Conservation (phyloP, 1,140 invertebrate genomes). For the Zeugodacus cucurbitae region DNA sequence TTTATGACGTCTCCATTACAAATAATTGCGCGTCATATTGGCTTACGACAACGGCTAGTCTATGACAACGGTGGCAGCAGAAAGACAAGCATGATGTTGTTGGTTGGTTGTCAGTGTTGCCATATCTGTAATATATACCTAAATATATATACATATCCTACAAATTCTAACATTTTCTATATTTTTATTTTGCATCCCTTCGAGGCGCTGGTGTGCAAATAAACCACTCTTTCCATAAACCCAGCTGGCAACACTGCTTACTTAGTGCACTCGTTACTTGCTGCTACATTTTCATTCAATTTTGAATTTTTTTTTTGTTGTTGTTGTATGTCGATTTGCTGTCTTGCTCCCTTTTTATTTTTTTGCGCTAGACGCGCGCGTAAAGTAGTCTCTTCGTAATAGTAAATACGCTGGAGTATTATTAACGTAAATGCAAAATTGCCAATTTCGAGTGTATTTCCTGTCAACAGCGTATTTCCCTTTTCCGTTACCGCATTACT, state of each 20-base stretch:
- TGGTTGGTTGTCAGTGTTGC: neutral
- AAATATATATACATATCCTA: neutral
- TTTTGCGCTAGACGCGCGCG: neutral
- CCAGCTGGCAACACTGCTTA: neutral
- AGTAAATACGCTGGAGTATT: slow-evolving; percentile 64
- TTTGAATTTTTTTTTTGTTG: neutral
- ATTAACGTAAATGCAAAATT: slow-evolving; percentile 67
- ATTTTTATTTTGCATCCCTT: neutral
- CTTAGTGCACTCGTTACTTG: neutral
- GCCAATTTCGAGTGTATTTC: slow-evolving; percentile 67
- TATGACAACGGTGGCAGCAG: neutral
- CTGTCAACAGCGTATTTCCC: slow-evolving; percentile 64
- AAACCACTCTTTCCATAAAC: neutral
- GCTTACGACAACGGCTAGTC: slow-evolving; percentile 49
- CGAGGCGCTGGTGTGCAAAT: neutral
- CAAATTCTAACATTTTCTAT: neutral
- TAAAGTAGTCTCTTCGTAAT: slow-evolving; percentile 33
- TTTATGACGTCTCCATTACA: slow-evolving; percentile 62
- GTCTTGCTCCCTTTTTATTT: neutral
- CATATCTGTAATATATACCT: neutral
- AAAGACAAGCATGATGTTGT: neutral
- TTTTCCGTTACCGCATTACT: slow-evolving; percentile 41
- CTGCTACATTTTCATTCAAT: neutral
- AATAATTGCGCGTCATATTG: slow-evolving; percentile 66
- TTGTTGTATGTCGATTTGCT: neutral